phyloP scores from a whole-genome alignment of 1,140 invertebrate genomes.

The Drosophila trapezifrons region DNA sequence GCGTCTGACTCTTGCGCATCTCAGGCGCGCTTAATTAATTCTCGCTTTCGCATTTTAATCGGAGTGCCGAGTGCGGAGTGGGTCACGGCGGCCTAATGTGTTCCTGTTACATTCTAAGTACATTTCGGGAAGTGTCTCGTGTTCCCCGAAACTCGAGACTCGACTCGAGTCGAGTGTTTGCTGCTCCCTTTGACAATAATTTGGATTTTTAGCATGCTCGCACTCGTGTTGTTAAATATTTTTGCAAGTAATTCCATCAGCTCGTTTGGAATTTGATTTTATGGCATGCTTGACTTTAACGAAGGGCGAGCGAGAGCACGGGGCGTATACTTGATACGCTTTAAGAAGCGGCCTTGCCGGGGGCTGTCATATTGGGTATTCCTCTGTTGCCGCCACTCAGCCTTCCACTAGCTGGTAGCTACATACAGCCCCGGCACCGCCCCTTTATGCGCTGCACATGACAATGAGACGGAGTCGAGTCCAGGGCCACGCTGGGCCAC shows the following conservation, averaged over 20 bases:
- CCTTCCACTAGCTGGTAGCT: neutral
- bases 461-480: slow-evolving; percentile 63
- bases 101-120: slow-evolving; percentile 19
- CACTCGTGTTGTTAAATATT: slow-evolving; percentile 60
- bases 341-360: slow-evolving; percentile 24
- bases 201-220: slow-evolving; percentile 56
- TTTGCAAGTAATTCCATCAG: slow-evolving; percentile 51
- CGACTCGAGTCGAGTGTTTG: slow-evolving; percentile 48
- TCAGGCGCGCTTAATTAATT: slow-evolving; percentile 13
- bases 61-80: neutral
- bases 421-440: neutral
- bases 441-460: slow-evolving; percentile 73
- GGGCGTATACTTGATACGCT: slow-evolving; percentile 61
- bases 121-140: slow-evolving; percentile 17
- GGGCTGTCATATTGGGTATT: slow-evolving; percentile 57
- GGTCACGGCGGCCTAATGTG: slow-evolving; percentile 2
- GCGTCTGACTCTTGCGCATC: slow-evolving; percentile 24
- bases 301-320: slow-evolving; percentile 14
- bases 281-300: slow-evolving; percentile 49
- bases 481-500: slow-evolving; percentile 19
- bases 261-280: slow-evolving; percentile 48
- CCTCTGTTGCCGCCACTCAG: slow-evolving; percentile 6
- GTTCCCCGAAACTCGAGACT: slow-evolving; percentile 23
- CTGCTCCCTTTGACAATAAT: slow-evolving; percentile 43
- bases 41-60: slow-evolving; percentile 20